These are phyloP conservation scores for Epizoanthus scotinus DNA, from an alignment of 92 coral and sea anemone species.

Conservation along the genomic window DNA sequence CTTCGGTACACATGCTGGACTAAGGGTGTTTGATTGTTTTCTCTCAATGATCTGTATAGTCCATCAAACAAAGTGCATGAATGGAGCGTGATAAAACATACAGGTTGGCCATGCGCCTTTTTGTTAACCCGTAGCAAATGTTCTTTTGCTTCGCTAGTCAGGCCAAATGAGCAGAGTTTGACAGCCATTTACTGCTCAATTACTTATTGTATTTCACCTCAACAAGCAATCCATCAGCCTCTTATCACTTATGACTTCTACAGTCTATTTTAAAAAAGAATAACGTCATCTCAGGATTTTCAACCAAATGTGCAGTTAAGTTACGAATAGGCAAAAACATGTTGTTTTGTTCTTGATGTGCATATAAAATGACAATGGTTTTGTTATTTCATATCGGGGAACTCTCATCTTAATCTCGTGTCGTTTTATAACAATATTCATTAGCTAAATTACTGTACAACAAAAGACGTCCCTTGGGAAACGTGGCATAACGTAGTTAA, in stretches of 20 bases:
- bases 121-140: conserved; percentile 1
- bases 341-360: not conserved
- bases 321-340: not conserved
- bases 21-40: conserved; percentile 16
- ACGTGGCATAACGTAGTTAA: not conserved
- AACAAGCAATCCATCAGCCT: not conserved
- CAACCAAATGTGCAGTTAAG: conserved; percentile 18
- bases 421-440: not conserved
- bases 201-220: not conserved
- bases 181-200: conserved; percentile 7
- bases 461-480: conserved; percentile 14
- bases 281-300: not conserved
- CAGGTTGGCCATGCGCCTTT: conserved; percentile 1
- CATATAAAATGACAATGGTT: not conserved
- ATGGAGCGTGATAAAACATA: not conserved
- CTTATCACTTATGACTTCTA: not conserved
- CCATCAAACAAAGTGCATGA: conserved; percentile 16
- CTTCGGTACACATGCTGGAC: conserved; percentile 24
- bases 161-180: conserved; percentile 1
- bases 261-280: not conserved
- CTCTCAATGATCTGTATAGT: not conserved
- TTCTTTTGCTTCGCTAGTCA: conserved; percentile 27
- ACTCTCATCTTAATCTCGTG: not conserved
- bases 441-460: not conserved
- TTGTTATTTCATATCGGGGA: not conserved